These are phyloP conservation scores for Entomyzon cyanotis DNA, from an alignment of 2,113 vertebrate species.

Conservation along the genomic window DNA sequence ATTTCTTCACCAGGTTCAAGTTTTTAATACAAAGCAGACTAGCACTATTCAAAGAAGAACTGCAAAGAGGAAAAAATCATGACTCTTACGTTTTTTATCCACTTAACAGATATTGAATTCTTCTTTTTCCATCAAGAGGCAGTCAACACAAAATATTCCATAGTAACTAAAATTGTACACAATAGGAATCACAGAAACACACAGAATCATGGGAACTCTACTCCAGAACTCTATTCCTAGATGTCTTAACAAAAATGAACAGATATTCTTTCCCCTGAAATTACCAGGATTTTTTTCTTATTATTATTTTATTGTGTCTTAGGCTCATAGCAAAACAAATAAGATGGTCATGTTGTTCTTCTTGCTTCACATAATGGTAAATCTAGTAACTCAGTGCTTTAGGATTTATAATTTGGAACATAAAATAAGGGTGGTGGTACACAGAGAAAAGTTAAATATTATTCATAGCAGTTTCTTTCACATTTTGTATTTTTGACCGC, in stretches of 20 bases:
- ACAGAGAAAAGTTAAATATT: not conserved
- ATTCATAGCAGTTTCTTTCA: not conserved
- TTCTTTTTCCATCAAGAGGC: not conserved
- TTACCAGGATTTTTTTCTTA: not conserved
- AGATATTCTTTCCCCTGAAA: not conserved
- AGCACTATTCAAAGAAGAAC: not conserved
- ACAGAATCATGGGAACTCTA: not conserved
- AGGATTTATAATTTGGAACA: not conserved
- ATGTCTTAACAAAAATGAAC: not conserved
- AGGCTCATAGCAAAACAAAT: not conserved
- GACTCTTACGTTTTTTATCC: not conserved
- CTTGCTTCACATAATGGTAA: not conserved
- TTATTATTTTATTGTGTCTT: not conserved
- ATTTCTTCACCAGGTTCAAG: not conserved
- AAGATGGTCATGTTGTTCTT: not conserved
- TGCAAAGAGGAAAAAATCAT: not conserved
- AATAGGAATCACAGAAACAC: not conserved
- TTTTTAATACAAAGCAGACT: not conserved
- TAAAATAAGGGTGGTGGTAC: not conserved
- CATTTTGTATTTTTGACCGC: not conserved
- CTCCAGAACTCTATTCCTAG: not conserved
- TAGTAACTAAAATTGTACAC: not conserved
- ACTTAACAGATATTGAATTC: not conserved
- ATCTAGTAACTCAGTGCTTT: accelerated
- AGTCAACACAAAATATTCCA: not conserved